Evolutionary conservation across 2,113 vertebrate species (phyloP), one percentile per base, ranked within the genome.

Genomic region (Lophius piscatorius): DNA sequence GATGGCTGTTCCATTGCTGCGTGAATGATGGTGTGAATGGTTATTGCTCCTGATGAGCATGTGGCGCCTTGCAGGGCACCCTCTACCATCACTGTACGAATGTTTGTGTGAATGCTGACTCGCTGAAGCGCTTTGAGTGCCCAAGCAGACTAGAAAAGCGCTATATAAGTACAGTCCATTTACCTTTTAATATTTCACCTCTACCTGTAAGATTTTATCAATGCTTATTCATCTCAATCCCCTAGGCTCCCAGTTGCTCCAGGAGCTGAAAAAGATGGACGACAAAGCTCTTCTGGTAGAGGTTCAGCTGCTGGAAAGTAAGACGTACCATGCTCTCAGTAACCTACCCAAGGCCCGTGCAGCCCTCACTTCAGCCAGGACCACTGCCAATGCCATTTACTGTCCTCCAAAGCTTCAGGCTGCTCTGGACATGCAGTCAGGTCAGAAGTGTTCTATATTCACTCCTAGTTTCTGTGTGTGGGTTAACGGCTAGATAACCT

Each of bases 191-290:
- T n/a, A n/a, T n/a, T n/a, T n/a, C n/a, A n/a, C n/a, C n/a, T n/a
- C n/a, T n/a, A n/a, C n/a, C n/a, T n/a, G n/a, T n/a, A n/a, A 31
- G 9, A 31, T 31, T 5, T 7, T 31, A 31, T 10, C 2, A 10
- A 31, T 9, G 29, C 18, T 10, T 0, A 0, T 6, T 44, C 14
- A 2, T 10, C 35, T 9, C 36, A 17, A n/a, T 17, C 6, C 5
- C 8, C 51, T 9, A 99, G 97, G 95, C 41, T 92, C 97, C 61
- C 96, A 98, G 86, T 88, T 99, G 74, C 91, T 99, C 2, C 90
- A 94, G 69, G 97, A 99, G 55, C 90, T 99, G 78, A 99, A 99
- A 79, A 99, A 98, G 91, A 98, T 99, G 97, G 97, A 99, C 13
- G 97, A 99, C 87, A 99, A 99, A 88, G 96, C 96, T n/a, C 91